Evolutionary conservation across 1,140 invertebrate species (phyloP).

Genomic region (Bombus sylvicola): DNA sequence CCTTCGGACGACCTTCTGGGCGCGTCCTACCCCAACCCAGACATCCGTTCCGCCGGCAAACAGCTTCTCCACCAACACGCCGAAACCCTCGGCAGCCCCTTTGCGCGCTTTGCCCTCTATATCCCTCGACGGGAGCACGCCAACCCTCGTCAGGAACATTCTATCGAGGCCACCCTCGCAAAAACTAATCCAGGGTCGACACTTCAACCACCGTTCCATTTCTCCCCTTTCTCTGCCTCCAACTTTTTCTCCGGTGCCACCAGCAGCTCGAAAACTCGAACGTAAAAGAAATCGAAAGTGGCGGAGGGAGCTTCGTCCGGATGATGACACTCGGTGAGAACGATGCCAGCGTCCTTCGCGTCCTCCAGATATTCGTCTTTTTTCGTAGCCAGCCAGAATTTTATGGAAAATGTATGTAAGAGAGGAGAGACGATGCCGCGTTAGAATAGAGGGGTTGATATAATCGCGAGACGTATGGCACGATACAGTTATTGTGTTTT

Average conservation of each 20-base stretch:
- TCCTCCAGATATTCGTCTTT: background rate
- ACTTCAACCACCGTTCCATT: constrained; percentile 20
- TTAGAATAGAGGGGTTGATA: background rate
- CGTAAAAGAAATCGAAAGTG: constrained; percentile 45
- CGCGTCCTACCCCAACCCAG: constrained; percentile 77
- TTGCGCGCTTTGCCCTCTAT: constrained; percentile 25
- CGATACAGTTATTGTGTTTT: background rate
- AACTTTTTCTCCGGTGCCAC: background rate
- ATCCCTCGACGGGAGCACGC: constrained; percentile 41
- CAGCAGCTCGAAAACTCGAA: constrained; percentile 3
- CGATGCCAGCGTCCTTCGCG: background rate
- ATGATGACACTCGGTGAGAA: background rate
- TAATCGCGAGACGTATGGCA: background rate
- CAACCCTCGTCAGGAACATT: constrained; percentile 63
- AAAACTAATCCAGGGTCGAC: constrained; percentile 62
- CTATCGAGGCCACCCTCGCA: constrained; percentile 60
- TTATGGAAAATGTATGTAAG: background rate
- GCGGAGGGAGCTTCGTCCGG: background rate
- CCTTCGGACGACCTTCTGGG: constrained; percentile 73
- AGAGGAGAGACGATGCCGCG: background rate
- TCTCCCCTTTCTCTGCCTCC: background rate
- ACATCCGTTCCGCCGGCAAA: constrained; percentile 69
- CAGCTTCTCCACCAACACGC: constrained; percentile 46
- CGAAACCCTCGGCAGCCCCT: background rate
- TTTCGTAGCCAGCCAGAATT: background rate